A percentile compares a stretch with the other conserved stretches of the same genome.
Conservation (phyloP, 2,888 invertebrate genomes). For the Agrypnus murinus region DNA sequence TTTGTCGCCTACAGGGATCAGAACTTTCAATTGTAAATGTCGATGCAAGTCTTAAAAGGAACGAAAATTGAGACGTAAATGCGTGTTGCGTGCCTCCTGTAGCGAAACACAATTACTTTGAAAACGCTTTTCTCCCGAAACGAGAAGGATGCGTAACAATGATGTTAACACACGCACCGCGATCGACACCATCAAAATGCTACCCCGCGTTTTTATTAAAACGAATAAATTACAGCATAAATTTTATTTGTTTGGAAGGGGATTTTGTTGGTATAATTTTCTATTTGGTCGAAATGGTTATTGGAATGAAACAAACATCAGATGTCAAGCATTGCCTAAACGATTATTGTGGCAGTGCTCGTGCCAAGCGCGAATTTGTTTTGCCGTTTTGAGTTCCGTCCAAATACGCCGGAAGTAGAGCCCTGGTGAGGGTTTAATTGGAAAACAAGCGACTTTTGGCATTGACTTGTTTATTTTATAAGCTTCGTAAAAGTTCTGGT, state of each 20-base stretch:
- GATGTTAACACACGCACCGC: conserved; percentile 43
- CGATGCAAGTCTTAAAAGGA: conserved; percentile 28
- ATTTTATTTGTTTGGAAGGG: conserved; percentile 18
- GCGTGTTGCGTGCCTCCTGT: conserved; percentile 38
- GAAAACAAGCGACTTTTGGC: conserved; percentile 39
- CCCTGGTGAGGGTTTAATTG: conserved; percentile 43
- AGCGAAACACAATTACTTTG: conserved; percentile 34
- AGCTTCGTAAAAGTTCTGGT: conserved; percentile 4
- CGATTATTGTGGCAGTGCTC: conserved; percentile 32
- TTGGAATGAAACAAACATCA: conserved; percentile 35
- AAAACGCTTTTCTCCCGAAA: conserved; percentile 29
- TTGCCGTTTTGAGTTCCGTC: conserved; percentile 28
- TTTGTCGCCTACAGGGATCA: conserved; percentile 9
- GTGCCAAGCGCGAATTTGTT: conserved; percentile 37
- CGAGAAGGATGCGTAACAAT: conserved; percentile 37
- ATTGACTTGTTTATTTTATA: conserved; percentile 37
- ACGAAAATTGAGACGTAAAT: conserved; percentile 32
- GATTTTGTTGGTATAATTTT: conserved; percentile 36
- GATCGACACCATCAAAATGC: conserved; percentile 36
- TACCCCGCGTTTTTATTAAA: conserved; percentile 28
- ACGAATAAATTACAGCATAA: conserved; percentile 32
- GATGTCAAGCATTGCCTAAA: conserved; percentile 37
- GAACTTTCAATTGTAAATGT: conserved; percentile 26
- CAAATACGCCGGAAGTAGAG: conserved; percentile 39
- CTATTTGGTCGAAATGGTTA: conserved; percentile 33